Base-by-base conservation (phyloP, 2,797 vertebrate genomes). In the Clarias pachynema region DNA sequence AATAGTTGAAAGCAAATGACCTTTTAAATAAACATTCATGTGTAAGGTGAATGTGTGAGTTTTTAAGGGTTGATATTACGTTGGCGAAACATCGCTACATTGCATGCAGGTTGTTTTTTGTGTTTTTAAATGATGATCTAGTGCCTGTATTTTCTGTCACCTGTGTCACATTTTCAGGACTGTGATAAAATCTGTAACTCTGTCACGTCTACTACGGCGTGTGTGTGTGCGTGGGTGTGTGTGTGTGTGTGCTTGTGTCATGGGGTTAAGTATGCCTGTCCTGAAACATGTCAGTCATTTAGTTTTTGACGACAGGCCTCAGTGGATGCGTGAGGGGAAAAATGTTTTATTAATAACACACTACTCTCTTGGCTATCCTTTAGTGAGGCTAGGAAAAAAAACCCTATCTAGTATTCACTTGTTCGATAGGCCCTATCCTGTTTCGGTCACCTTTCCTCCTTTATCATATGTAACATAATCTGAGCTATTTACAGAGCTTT, bases 401-500 rank as follows among this genome's bases (percentile, higher is more conserved):
- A 12, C 40, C n/a, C 63, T 68, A 81, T 81, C 62, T 65, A 81
- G 26, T 68, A 63, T 68, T 66, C 44, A 49, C 40, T 66, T 66
- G 62, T 49, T 66, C 79, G 16, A 68, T 68, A 44, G 24, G 40
- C 26, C 79, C 26, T 65, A 49, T 72, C 56, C 66, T 87, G 86
- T 87, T 79, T 85, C 78, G 78, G 49, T 74, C 73, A 68, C 69
- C 79, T 78, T 87, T 75, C 73, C 63, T 87, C 6, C 7, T 78
- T 79, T 37, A 79, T 63, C 77, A 14, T 22, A 53, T 66, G 79
- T 16, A 81, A 80, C 44, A 66, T 68, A 66, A 81, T 81, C 63
- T 20, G 40, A 81, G 62, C 26, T 81, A 81, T 81, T 81, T 53
- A 53, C 79, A 56, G 79, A 53, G 18, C 79, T 26, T 79, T 63